Evolutionary conservation across 2,113 vertebrate species (phyloP).

Genomic region (Lepus timidus): DNA sequence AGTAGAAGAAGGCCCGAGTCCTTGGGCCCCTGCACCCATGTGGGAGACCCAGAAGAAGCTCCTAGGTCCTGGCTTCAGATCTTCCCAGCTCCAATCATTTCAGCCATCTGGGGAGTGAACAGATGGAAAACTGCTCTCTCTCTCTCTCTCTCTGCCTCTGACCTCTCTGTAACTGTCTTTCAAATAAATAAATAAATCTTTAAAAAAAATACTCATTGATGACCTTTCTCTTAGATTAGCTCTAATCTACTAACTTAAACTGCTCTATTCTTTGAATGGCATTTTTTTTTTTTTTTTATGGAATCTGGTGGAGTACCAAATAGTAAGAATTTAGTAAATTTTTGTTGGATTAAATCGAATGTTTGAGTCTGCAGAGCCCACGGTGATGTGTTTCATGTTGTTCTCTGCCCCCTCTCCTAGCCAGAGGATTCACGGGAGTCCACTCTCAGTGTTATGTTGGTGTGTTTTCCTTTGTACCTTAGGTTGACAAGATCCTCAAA

Average conservation of each 20-base stretch:
- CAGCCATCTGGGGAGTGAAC: no score
- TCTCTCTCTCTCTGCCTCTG: no score
- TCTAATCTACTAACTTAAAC: background rate
- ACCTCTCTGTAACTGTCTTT: no score
- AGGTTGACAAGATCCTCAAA: constrained; percentile 99
- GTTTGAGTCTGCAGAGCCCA: background rate
- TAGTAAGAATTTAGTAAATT: background rate
- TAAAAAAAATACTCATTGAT: background rate
- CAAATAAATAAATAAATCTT: no score
- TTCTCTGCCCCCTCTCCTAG: background rate
- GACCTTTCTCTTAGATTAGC: constrained; percentile 23
- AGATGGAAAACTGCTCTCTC: no score
- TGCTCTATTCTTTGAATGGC: constrained; percentile 17
- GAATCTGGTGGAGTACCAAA: background rate
- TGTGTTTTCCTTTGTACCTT: constrained; percentile 62
- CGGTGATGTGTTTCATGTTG: background rate
- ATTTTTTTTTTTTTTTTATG: background rate
- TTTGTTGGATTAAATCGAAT: background rate
- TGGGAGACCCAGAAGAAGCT: no score
- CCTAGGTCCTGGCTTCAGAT: no score
- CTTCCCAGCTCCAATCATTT: no score
- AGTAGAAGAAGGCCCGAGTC: no score
- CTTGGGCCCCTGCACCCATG: no score
- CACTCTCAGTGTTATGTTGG: background rate
- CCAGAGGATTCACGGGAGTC: background rate